Conservation (phyloP, 2,797 vertebrate species). For the Myiotriccus ornatus region DNA sequence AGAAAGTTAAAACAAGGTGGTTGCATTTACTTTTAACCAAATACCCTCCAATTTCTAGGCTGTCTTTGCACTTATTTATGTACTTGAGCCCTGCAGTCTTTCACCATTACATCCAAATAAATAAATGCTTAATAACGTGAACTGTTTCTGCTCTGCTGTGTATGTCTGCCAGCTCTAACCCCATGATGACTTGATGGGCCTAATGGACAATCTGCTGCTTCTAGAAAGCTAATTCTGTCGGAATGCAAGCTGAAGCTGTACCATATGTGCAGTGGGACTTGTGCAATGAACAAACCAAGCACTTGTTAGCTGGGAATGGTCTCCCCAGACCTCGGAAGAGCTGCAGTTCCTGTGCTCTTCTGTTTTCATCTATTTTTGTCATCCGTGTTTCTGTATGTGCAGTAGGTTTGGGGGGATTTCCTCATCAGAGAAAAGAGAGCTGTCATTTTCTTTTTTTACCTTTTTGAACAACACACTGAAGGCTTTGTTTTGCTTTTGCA, state of each 20-base stretch:
- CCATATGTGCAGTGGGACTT: background rate
- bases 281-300: background rate
- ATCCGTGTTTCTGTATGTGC: accelerated
- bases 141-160: background rate
- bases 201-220: background rate
- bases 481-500: background rate
- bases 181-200: background rate
- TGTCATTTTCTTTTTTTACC: background rate
- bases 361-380: background rate
- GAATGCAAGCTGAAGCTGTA: background rate
- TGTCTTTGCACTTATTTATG: background rate
- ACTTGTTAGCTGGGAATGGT: background rate
- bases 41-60: background rate
- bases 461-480: background rate
- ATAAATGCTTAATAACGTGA: background rate
- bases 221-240: background rate
- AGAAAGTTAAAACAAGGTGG: background rate
- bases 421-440: background rate
- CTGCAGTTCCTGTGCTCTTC: background rate
- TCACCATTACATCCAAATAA: background rate
- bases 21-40: background rate
- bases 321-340: background rate
- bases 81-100: background rate
- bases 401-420: background rate
- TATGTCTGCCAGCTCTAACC: background rate